Evolutionary conservation across 2,888 invertebrate species (phyloP).

Genomic region (Drosophila prolongata): DNA sequence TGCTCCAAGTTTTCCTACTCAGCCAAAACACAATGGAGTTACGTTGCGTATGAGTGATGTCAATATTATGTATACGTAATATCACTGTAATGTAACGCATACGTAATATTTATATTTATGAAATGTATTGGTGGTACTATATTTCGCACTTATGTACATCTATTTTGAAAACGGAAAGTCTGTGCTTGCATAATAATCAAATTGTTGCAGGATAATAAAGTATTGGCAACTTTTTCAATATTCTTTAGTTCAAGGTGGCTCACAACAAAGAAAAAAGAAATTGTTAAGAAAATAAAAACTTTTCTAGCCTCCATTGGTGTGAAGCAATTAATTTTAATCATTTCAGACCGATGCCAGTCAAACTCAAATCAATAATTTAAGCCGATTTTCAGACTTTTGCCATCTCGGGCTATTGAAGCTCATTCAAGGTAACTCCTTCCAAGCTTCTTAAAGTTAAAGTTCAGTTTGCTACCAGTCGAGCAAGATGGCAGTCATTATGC

Average conservation of each 20-base stretch:
- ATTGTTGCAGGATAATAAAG: too few species aligned
- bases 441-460: conserved; percentile 30
- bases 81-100: neutral
- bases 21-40: conserved; percentile 2
- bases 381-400: neutral
- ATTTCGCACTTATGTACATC: too few species aligned
- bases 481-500: conserved; percentile 30
- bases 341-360: neutral
- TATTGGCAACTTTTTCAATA: too few species aligned
- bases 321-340: conserved; percentile 1
- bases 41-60: conserved; percentile 28
- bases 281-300: neutral
- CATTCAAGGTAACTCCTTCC: neutral
- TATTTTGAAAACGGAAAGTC: too few species aligned
- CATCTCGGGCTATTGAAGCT: neutral
- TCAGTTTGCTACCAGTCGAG: conserved; percentile 11
- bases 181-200: too few species aligned
- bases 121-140: too few species aligned
- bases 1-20: conserved; percentile 6
- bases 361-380: conserved; percentile 28
- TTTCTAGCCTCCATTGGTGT: neutral
- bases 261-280: neutral
- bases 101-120: too few species aligned
- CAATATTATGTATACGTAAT: conserved; percentile 15
- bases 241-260: too few species aligned